phyloP scores from a whole-genome alignment of 1,140 invertebrate genomes.

The Nasonia longicornis region DNA sequence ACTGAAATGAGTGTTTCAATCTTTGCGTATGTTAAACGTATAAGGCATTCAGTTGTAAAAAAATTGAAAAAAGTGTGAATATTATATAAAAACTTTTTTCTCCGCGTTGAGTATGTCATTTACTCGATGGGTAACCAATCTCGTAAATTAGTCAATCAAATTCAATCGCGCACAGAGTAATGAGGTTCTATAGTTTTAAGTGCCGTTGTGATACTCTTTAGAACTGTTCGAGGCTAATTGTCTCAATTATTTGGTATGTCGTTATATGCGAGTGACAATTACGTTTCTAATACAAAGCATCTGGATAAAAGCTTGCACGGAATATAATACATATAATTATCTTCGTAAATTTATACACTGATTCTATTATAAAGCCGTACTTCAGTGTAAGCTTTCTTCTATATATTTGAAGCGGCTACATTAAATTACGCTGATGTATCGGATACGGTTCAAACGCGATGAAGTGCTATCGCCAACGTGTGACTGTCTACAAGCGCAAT shows the following conservation, averaged over 20 bases:
- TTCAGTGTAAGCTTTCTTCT: background rate
- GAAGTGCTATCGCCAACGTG: background rate
- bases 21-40: too few relatives aligned
- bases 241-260: background rate
- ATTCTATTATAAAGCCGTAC: too few relatives aligned
- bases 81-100: too few relatives aligned
- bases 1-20: too few relatives aligned
- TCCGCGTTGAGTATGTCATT: too few relatives aligned
- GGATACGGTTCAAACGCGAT: background rate
- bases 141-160: too few relatives aligned
- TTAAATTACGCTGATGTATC: background rate
- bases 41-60: too few relatives aligned
- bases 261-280: background rate
- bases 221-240: background rate
- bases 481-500: slow-evolving; percentile 19
- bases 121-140: too few relatives aligned
- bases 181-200: too few relatives aligned
- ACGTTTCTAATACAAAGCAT: background rate
- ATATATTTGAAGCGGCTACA: background rate
- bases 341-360: background rate
- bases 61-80: too few relatives aligned
- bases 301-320: background rate
- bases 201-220: background rate
- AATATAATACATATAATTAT: background rate
- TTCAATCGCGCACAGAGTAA: too few relatives aligned